Conservation (phyloP, 2,113 vertebrate species). For the Amia ocellicauda region DNA sequence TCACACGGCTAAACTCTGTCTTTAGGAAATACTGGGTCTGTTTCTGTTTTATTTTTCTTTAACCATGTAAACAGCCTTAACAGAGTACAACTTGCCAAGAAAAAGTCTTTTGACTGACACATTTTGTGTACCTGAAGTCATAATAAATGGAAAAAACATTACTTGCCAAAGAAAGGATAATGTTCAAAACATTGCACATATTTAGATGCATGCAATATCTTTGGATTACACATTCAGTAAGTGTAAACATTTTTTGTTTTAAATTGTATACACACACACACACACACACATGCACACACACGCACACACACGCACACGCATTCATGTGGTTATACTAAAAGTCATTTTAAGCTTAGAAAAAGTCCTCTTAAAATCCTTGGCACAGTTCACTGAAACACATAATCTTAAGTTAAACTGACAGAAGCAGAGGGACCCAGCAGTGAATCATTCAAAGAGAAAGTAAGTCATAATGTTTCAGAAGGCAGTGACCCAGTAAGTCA, state of each 20-base stretch:
- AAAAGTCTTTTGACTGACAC: constrained; percentile 33
- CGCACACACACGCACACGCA: too few species aligned
- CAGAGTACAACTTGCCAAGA: constrained; percentile 51
- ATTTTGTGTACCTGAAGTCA: constrained; percentile 25
- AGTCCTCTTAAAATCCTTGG: constrained; percentile 13
- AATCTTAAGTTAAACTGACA: background rate
- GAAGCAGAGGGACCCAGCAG: background rate
- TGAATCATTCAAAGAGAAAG: background rate
- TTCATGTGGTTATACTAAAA: background rate
- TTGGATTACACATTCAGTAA: too few species aligned
- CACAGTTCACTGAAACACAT: background rate
- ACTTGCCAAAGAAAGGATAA: too few species aligned
- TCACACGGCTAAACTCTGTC: too few species aligned
- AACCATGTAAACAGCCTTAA: constrained; percentile 47
- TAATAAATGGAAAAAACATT: too few species aligned
- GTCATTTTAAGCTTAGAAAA: background rate
- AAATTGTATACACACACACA: background rate
- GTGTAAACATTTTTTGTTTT: background rate
- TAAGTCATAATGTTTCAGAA: background rate
- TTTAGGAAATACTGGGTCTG: too few species aligned
- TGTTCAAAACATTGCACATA: too few species aligned
- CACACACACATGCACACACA: background rate
- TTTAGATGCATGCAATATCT: too few species aligned
- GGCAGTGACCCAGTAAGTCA: background rate
- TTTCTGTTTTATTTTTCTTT: too few species aligned